These are phyloP conservation scores for Streptopelia turtur DNA, from an alignment of 2,797 vertebrate species.

Conservation along the genomic window DNA sequence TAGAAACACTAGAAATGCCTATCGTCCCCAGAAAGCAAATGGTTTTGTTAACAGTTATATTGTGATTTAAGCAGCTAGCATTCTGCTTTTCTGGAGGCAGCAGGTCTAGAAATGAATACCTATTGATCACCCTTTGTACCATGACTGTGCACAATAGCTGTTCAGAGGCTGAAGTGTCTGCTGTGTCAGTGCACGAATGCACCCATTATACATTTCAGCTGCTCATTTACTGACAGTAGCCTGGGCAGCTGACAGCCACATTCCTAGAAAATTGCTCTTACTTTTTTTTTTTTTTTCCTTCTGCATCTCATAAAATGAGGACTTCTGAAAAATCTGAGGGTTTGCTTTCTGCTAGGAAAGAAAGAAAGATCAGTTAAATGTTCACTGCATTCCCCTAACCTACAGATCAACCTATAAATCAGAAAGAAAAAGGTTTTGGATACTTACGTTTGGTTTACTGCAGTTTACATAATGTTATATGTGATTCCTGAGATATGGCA, in stretches of 20 bases:
- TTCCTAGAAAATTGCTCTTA: background rate
- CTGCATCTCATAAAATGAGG: background rate
- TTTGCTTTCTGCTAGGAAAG: background rate
- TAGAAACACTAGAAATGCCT: background rate
- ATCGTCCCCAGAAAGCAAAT: background rate
- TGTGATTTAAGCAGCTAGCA: background rate
- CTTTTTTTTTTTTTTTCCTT: background rate
- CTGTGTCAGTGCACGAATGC: background rate
- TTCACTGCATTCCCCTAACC: background rate
- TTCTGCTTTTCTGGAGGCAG: slow-evolving; percentile 27
- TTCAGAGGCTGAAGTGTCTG: background rate
- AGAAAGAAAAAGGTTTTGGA: background rate
- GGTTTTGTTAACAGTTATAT: background rate
- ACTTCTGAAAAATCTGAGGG: background rate
- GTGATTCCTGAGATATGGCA: background rate
- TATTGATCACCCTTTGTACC: background rate
- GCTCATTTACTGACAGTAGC: background rate
- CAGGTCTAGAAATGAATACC: background rate
- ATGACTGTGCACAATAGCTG: background rate
- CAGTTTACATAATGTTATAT: background rate
- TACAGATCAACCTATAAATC: background rate
- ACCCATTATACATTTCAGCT: background rate
- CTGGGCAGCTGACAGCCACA: background rate
- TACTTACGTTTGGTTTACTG: slow-evolving; percentile 4
- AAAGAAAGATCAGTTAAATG: background rate